Evolutionary conservation across 2,888 invertebrate genomes (phyloP).

Genomic region (Lasioglossum marginatum): DNA sequence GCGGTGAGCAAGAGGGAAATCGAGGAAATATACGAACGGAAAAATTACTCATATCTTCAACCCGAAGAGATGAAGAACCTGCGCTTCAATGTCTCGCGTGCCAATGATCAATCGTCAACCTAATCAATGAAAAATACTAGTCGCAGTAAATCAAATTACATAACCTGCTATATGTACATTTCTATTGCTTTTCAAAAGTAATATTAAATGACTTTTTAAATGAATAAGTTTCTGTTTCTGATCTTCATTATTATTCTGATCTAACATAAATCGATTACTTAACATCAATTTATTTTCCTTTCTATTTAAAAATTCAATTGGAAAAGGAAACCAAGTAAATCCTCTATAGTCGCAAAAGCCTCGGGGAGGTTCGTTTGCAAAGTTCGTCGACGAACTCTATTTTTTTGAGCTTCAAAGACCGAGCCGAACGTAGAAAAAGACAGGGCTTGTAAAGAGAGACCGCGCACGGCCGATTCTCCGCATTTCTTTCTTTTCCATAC

Average conservation of each 20-base stretch:
- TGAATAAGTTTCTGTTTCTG: background rate
- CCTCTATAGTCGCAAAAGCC: too few relatives aligned
- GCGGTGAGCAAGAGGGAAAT: conserved; percentile 55
- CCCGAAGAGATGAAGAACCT: conserved; percentile 52
- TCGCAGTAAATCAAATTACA: background rate
- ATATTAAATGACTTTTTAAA: background rate
- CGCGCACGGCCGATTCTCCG: too few relatives aligned
- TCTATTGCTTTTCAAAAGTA: background rate
- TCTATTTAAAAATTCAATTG: too few relatives aligned
- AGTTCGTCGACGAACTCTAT: too few relatives aligned
- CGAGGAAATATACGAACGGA: conserved; percentile 73
- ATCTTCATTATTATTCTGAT: background rate
- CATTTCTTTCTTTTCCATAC: too few relatives aligned
- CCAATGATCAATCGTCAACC: background rate
- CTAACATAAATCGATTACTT: background rate
- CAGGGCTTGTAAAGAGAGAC: too few relatives aligned
- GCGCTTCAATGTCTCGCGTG: background rate
- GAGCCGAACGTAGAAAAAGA: too few relatives aligned
- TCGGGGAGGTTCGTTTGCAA: too few relatives aligned
- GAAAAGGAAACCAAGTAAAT: too few relatives aligned
- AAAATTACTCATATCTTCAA: conserved; percentile 76
- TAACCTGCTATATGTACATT: background rate
- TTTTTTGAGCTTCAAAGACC: too few relatives aligned
- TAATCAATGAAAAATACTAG: background rate
- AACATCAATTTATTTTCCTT: background rate